Conservation (phyloP, 2,113 vertebrate species). For the Notechis scutatus region DNA sequence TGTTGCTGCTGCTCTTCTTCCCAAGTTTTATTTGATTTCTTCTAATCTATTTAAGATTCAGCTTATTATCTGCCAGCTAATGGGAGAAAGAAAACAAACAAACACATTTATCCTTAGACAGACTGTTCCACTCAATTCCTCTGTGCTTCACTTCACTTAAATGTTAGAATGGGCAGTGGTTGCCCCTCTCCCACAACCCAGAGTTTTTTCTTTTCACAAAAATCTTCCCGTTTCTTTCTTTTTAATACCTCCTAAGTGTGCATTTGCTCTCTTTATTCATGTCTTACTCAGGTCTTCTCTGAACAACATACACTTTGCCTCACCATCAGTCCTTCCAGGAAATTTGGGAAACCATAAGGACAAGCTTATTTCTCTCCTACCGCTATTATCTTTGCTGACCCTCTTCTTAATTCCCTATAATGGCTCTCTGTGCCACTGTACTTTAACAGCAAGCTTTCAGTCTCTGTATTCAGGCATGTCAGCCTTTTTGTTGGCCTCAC, state of each 20-base stretch:
- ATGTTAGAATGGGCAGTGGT: background rate
- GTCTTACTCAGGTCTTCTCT: background rate
- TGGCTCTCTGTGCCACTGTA: background rate
- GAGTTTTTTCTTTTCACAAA: background rate
- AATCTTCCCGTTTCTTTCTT: background rate
- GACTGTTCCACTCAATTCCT: background rate
- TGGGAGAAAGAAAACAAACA: background rate
- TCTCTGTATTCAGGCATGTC: background rate
- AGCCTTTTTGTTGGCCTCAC: background rate
- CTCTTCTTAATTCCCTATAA: background rate
- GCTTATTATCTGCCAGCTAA: background rate
- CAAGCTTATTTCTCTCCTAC: background rate
- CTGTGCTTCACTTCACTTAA: background rate
- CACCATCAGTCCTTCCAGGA: background rate
- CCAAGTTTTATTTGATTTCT: background rate
- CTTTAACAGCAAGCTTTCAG: background rate
- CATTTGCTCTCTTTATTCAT: background rate
- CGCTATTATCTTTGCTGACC: background rate
- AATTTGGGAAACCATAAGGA: background rate
- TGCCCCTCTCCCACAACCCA: background rate
- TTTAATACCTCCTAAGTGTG: background rate
- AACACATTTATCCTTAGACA: background rate
- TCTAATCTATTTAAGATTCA: background rate
- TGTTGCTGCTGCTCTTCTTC: background rate
- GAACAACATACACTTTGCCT: background rate